Percentiles rank a stretch among this genome's conserved stretches.
Conservation (phyloP, 2,797 vertebrate species). For the Myotis planiceps region DNA sequence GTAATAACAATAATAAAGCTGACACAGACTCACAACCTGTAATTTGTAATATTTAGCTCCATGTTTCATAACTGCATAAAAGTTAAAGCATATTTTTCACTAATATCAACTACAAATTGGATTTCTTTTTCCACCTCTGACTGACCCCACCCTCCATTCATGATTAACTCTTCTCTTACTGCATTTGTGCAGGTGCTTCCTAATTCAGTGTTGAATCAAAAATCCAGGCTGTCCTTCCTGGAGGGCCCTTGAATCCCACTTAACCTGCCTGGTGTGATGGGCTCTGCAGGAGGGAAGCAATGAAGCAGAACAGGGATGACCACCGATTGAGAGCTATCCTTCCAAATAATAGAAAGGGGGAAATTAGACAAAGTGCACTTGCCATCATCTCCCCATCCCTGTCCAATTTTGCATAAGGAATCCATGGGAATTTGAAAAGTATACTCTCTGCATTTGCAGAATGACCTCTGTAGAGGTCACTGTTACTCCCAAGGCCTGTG, state of each 20-base stretch:
- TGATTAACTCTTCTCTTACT: constrained; percentile 64
- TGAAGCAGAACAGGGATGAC: constrained; percentile 68
- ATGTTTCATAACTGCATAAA: constrained; percentile 40
- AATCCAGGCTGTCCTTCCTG: constrained; percentile 49
- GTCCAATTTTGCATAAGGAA: constrained; percentile 62
- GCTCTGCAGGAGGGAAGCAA: constrained; percentile 55
- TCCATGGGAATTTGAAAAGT: constrained; percentile 13
- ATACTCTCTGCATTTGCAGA: constrained; percentile 40
- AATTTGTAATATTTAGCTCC: constrained; percentile 74
- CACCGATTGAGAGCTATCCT: constrained; percentile 69
- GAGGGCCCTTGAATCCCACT: constrained; percentile 63
- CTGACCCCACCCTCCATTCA: constrained; percentile 10
- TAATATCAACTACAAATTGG: constrained; percentile 40
- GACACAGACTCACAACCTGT: constrained; percentile 70
- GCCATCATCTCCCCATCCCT: constrained; percentile 38
- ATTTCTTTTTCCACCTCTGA: constrained; percentile 52
- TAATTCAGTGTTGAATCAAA: constrained; percentile 15
- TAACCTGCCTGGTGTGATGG: constrained; percentile 60
- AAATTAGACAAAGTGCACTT: constrained; percentile 67
- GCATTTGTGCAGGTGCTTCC: constrained; percentile 14
- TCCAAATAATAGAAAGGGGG: constrained; percentile 70
- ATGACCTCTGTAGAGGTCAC: constrained; percentile 59
- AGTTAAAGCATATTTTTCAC: constrained; percentile 62
- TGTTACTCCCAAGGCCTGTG: neutral
- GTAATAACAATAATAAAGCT: constrained; percentile 79